Base-by-base conservation (phyloP, 2,113 vertebrate species). In the Numida meleagris region DNA sequence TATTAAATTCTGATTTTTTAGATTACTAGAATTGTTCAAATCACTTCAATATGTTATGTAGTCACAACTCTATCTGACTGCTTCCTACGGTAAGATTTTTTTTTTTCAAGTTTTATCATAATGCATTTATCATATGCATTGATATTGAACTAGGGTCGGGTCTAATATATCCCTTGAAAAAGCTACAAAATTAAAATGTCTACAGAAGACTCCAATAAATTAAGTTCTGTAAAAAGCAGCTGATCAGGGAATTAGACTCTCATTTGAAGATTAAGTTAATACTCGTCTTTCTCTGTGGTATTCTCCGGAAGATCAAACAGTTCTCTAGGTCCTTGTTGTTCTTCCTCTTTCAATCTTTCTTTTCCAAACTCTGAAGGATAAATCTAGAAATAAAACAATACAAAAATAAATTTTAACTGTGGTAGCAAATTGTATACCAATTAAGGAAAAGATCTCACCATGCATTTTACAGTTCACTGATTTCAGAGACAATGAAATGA, bases 311-410 rank as follows among this genome's bases (percentile, higher is more conserved):
- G 97, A 42, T 97, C 55, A 58, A 58, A 34, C 96, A 4, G 98
- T 93, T 99, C 99, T 85, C 94, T 61, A 6, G 99, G 99, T n/a
- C 99, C 99, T 96, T 98, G 98, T 3, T 98, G 95, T 95, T 98
- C 96, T 61, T 99, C 99, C 63, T 96, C 87, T 95, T 98, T 98
- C 94, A 99, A 90, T 51, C 98, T 97, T 88, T 99, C 97, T 95
- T 98, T 99, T 65, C 99, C 99, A 96, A 99, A 99, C 57, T 99
- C 98, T 0, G 99, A 99, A 29, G 98, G 99, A 97, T 98, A 99
- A 82, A 99, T 98, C 99, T 99, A 96, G 61, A 96, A 63, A 90
- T 14, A 88, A 21, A 82, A 66, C 46, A 81, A 53, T 53, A 83
- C 1, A 85, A 61, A 82, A 86, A 9, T 7, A 51, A 17, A 19